Evolutionary conservation across 92 coral and sea anemone genomes (phyloP).

Genomic region (Diadumene lineata): DNA sequence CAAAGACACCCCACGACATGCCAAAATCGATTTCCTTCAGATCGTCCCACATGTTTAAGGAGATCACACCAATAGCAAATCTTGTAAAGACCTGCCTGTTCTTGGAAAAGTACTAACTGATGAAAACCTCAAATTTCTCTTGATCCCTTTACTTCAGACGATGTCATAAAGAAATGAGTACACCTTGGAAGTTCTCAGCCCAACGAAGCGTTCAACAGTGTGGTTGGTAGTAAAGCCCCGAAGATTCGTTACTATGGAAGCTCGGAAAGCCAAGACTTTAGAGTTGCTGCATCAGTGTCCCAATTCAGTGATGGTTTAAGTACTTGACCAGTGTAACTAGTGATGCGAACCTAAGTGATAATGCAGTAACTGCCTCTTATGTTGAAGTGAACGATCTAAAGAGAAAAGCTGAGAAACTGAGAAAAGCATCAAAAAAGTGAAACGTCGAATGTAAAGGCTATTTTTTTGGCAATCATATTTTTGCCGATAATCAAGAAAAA

Average conservation of each 20-base stretch:
- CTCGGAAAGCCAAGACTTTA: conserved; percentile 38
- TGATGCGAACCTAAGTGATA: background rate
- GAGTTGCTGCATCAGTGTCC: conserved; percentile 25
- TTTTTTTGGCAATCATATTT: too few species aligned
- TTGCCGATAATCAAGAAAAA: too few species aligned
- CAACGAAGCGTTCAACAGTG: conserved; percentile 38
- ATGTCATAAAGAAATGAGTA: conserved; percentile 14
- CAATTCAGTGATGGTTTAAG: conserved; percentile 36
- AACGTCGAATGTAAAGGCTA: conserved; percentile 8
- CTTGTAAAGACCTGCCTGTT: conserved; percentile 28
- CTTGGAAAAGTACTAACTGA: conserved; percentile 41
- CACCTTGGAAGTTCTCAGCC: conserved; percentile 26
- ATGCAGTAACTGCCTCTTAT: conserved; percentile 2
- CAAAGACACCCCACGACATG: too few species aligned
- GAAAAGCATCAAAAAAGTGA: conserved; percentile 13
- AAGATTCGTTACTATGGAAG: conserved; percentile 39
- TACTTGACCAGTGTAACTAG: conserved; percentile 1
- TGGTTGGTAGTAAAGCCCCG: conserved; percentile 34
- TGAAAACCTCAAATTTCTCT: conserved; percentile 5
- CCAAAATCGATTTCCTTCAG: conserved; percentile 8
- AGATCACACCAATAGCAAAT: conserved; percentile 34
- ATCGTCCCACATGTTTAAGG: conserved; percentile 57
- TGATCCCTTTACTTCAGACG: conserved; percentile 23
- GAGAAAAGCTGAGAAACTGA: background rate
- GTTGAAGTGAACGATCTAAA: background rate